These are phyloP conservation scores for Perdita meconis DNA, from an alignment of 2,888 invertebrate genomes.

Conservation along the genomic window DNA sequence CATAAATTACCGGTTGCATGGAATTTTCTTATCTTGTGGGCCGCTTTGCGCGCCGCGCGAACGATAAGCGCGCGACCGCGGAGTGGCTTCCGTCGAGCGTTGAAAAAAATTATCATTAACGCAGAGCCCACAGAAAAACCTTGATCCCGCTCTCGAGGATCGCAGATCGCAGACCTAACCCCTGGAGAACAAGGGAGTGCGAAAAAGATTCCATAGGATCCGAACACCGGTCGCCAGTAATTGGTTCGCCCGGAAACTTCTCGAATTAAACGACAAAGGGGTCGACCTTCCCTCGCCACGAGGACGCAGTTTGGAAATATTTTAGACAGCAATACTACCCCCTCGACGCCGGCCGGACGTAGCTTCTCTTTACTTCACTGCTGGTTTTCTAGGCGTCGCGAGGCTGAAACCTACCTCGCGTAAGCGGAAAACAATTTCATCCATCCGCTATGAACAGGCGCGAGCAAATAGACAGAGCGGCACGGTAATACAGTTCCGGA, in stretches of 20 bases:
- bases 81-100: neutral
- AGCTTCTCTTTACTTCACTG: constrained; percentile 20
- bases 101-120: constrained; percentile 12
- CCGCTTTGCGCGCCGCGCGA: constrained; percentile 27
- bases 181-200: neutral
- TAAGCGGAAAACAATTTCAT: constrained; percentile 1
- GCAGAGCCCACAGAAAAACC: no score
- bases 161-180: neutral
- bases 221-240: neutral
- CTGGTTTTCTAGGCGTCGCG: no score
- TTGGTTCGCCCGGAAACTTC: constrained; percentile 13
- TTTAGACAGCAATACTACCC: constrained; percentile 55
- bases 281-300: constrained; percentile 51
- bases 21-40: constrained; percentile 35
- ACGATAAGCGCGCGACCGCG: constrained; percentile 39
- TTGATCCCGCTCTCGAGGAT: neutral
- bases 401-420: no score
- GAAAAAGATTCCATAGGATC: neutral
- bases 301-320: constrained; percentile 54
- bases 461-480: constrained; percentile 9
- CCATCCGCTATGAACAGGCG: neutral
- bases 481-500: neutral
- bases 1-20: constrained; percentile 36
- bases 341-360: constrained; percentile 28
- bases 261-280: constrained; percentile 43